Percentiles rank a stretch among this genome's conserved stretches.
Evolutionary conservation across 2,113 vertebrate genomes (phyloP).

Genomic region (Myotis brandtii): DNA sequence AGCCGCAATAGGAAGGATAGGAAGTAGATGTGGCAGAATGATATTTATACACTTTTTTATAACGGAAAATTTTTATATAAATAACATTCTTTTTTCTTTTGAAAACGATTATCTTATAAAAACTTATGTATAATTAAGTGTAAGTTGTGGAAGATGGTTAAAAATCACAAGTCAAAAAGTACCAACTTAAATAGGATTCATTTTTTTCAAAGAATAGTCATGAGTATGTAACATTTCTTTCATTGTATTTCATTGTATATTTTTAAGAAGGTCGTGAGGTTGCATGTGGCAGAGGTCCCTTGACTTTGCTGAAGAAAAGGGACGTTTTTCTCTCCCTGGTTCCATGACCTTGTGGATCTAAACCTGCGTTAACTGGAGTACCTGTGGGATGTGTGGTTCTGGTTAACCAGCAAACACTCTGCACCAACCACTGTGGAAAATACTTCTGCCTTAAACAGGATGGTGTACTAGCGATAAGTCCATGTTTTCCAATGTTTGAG

Average conservation of each 20-base stretch:
- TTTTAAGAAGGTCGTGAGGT: constrained; percentile 3
- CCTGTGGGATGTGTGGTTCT: neutral
- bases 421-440: neutral
- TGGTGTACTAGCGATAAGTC: neutral
- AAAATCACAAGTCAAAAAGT: constrained; percentile 34
- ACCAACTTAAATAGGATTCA: constrained; percentile 42
- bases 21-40: neutral
- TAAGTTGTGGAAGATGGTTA: constrained; percentile 26
- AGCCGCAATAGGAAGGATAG: neutral
- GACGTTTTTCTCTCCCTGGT: neutral
- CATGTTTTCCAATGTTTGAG: neutral
- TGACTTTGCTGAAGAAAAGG: neutral
- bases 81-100: constrained; percentile 3
- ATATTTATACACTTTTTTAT: constrained; percentile 54
- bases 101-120: constrained; percentile 44
- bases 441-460: neutral
- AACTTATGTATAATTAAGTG: constrained; percentile 24
- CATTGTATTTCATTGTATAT: constrained; percentile 29
- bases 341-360: neutral
- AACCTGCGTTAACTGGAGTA: constrained; percentile 5
- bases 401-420: neutral
- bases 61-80: constrained; percentile 57
- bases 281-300: neutral
- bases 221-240: neutral
- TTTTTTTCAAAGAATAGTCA: constrained; percentile 50